phyloP scores from a whole-genome alignment of 2,797 vertebrate genomes.

The Sylvia borin region DNA sequence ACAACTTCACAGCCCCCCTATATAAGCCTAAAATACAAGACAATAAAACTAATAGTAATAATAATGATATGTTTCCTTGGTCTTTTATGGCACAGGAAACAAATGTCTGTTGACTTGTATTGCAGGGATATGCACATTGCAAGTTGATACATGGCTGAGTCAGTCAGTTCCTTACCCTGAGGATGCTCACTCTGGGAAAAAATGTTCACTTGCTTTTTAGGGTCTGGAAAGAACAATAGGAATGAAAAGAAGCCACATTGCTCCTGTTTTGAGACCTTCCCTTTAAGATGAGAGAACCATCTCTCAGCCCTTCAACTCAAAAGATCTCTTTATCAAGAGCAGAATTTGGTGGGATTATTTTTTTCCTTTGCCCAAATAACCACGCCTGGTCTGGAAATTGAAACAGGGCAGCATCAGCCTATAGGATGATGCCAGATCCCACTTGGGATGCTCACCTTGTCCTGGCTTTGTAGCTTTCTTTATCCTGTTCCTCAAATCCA shows the following conservation, averaged over 20 bases:
- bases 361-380: neutral
- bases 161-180: neutral
- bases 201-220: neutral
- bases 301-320: neutral
- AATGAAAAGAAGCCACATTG: neutral
- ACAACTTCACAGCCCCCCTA: neutral
- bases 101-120: neutral
- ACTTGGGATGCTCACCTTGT: neutral
- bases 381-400: neutral
- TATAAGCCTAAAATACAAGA: conserved; percentile 37
- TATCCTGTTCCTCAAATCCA: neutral
- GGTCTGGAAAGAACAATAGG: neutral
- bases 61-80: conserved; percentile 40
- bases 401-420: neutral
- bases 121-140: neutral
- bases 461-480: neutral
- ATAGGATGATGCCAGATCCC: neutral
- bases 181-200: neutral
- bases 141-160: conserved; percentile 5
- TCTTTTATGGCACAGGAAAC: conserved; percentile 43
- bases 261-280: neutral
- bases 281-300: neutral
- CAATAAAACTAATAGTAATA: conserved; percentile 43
- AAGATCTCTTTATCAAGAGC: neutral
- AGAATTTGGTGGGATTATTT: neutral